Evolutionary conservation across 1,140 invertebrate species (phyloP), one percentile per base, ranked within the genome.

Genomic region (Drosophila mojavensis): DNA sequence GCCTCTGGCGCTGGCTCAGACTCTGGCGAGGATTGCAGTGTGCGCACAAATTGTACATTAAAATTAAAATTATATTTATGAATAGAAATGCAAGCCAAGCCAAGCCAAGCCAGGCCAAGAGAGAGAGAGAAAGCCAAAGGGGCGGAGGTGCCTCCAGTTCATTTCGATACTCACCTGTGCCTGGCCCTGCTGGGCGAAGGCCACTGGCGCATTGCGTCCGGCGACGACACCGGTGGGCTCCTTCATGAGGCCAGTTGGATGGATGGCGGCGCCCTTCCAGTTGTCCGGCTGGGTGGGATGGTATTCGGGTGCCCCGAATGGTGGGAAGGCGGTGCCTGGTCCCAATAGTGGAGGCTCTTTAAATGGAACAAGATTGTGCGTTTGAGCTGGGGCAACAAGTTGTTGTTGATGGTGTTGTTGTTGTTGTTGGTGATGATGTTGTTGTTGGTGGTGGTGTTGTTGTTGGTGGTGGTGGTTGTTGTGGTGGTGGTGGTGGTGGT

Each of bases 301-400:
- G 63, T 91, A 92, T 77, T 92, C 92, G 55, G 91, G 81, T 72
- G 91, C 81, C 28, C 91, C 91, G 79, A 92, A 92, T 82, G 79
- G 81, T 54, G 92, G 81, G 74, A 92, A 92, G 56, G 79, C 84
- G 68, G 91, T 81, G 56, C 91, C 91, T 62, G 91, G 88, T 88
- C 92, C 92, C 86, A 92, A 74, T 69, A 92, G 82, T 76, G 92
- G 90, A 79, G 91, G 92, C 80, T 92, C 92, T 92, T 92, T 91
- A 92, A 92, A 92, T 91, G 83, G 89, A 92, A 76, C 86, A 91
- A 90, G 91, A 92, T 92, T 92, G 83, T 89, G 81, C 83, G 90
- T 72, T 91, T 85, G 81, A 80, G 88, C 78, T 88, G 83, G 79
- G 64, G 82, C 79, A 81, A 83, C 82, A 78, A 90, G 78, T 78